phyloP scores from a whole-genome alignment of 2,888 invertebrate species.

The Arrhopalites spinosus region DNA sequence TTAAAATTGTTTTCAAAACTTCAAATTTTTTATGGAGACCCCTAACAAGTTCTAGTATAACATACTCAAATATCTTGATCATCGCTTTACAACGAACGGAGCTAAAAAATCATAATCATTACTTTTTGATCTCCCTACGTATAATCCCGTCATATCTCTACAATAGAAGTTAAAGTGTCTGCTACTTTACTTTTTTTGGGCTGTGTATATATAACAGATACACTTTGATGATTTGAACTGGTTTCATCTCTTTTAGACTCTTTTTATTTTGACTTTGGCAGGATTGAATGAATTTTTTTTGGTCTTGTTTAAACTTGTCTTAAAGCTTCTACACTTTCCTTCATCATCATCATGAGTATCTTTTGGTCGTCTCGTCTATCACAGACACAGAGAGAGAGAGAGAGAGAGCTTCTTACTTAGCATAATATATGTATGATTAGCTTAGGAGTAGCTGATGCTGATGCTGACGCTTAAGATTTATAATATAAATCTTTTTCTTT shows the following conservation, averaged over 20 bases:
- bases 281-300: not conserved
- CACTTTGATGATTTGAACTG: too few species aligned
- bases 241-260: not conserved
- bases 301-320: not conserved
- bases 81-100: too few species aligned
- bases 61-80: too few species aligned
- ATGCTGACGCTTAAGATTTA: not conserved
- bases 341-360: constrained; percentile 9
- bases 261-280: not conserved
- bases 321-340: not conserved
- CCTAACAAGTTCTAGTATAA: too few species aligned
- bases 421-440: not conserved
- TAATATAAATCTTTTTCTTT: not conserved
- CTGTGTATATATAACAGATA: too few species aligned
- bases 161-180: too few species aligned
- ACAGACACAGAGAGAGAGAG: not conserved
- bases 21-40: too few species aligned
- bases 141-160: too few species aligned
- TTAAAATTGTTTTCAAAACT: too few species aligned
- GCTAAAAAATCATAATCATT: too few species aligned
- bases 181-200: too few species aligned
- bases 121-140: too few species aligned
- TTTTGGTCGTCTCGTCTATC: not conserved
- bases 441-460: not conserved
- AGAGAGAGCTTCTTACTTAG: not conserved